Base-by-base conservation (phyloP, 2,888 invertebrate genomes). In the Griposia aprilina region DNA sequence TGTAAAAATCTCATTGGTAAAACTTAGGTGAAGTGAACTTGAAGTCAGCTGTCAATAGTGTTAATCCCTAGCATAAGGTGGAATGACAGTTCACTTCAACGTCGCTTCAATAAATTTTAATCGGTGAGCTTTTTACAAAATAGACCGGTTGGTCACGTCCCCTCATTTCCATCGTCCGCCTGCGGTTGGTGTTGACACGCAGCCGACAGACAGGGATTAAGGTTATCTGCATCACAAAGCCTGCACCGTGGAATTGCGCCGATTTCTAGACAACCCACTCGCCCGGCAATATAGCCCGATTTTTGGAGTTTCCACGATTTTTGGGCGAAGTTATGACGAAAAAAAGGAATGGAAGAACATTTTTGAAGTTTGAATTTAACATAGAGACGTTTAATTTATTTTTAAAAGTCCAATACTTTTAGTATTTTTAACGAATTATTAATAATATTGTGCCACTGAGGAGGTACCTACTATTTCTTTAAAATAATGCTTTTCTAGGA, bases 181-280 rank as follows among this genome's bases (percentile, higher is more conserved):
- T 90, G 90, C 89, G 92, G 91, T 93, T 95, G 96, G 93, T 94
- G 96, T 94, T 95, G 96, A 96, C 96, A 95, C 94, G 94, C 91
- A 92, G 93, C 92, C 94, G 95, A 95, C 96, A 96, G 96, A 94
- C 95, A 94, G 91, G 95, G 96, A 95, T 96, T 95, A 96, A 92
- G 94, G 95, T 92, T 93, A 96, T 96, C 96, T 96, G 96, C 96
- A 96, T 96, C 95, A 96, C 96, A 96, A 96, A 96, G 96, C 95
- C 91, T 90, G 91, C 91, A 90, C 88, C 89, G 89, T 83, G 83
- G 87, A 80, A 84, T 83, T 85, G 88, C 86, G 87, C 78, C 88
- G 87, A 88, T 84, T 88, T 82, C 84, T 80, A 87, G 88, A 82
- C 85, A 84, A 88, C 78, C 84, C 84, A 77, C 68, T 81, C 78